Evolutionary conservation across 1,140 invertebrate species (phyloP).

Genomic region (Drosophila kikkawai): DNA sequence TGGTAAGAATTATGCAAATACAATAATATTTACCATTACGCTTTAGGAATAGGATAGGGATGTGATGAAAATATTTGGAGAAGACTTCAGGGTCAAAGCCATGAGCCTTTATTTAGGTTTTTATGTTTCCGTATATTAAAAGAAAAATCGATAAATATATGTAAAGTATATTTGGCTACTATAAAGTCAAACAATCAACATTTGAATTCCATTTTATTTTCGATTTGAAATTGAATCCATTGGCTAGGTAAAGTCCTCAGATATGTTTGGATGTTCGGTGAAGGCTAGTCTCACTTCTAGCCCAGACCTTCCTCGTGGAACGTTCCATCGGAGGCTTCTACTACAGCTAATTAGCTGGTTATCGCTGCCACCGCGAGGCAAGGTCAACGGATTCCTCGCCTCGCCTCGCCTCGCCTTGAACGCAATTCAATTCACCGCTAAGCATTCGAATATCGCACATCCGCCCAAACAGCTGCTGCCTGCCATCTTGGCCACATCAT

Average conservation of each 20-base stretch:
- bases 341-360: constrained; percentile 21
- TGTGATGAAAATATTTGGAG: too few species aligned
- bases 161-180: too few species aligned
- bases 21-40: background rate
- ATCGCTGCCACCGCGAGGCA: constrained; percentile 12
- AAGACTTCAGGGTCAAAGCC: too few species aligned
- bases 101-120: too few species aligned
- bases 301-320: constrained; percentile 34
- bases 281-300: constrained; percentile 34
- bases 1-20: background rate
- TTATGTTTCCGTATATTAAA: too few species aligned
- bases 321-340: constrained; percentile 29
- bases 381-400: constrained; percentile 31
- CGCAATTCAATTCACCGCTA: constrained; percentile 31
- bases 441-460: constrained; percentile 37
- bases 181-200: background rate
- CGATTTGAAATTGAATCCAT: background rate
- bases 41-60: background rate
- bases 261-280: constrained; percentile 3
- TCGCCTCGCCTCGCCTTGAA: constrained; percentile 28
- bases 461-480: constrained; percentile 26
- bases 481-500: constrained; percentile 39
- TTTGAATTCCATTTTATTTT: background rate
- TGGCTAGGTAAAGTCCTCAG: background rate
- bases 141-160: too few species aligned